Conservation (phyloP, 2,113 vertebrate species). For the Ancistrus triradiatus region DNA sequence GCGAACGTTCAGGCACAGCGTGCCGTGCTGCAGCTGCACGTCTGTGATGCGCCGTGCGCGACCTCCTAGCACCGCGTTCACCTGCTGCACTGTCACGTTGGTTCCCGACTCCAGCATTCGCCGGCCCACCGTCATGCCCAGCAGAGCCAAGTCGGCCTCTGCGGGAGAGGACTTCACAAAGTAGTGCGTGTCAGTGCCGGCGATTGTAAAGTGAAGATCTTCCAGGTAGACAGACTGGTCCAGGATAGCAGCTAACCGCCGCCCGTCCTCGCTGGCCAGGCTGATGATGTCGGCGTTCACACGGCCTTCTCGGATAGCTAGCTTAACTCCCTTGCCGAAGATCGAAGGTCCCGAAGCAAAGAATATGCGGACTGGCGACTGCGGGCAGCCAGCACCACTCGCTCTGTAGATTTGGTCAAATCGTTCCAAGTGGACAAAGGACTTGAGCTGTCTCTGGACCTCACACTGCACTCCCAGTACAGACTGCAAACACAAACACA, state of each 20-base stretch:
- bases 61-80: constrained; percentile 85
- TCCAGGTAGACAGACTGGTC: constrained; percentile 88
- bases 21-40: constrained; percentile 82
- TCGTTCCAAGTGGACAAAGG: constrained; percentile 90
- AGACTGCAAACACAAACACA: constrained; percentile 71
- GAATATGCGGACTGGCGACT: constrained; percentile 68
- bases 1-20: constrained; percentile 83
- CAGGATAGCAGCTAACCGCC: constrained; percentile 85
- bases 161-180: constrained; percentile 88
- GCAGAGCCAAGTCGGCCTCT: constrained; percentile 82
- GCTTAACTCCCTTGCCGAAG: constrained; percentile 92
- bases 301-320: constrained; percentile 84
- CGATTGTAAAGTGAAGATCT: constrained; percentile 88
- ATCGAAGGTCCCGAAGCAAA: constrained; percentile 86
- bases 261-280: constrained; percentile 87
- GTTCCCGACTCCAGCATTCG: constrained; percentile 92
- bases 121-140: constrained; percentile 89
- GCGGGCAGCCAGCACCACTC: constrained; percentile 80
- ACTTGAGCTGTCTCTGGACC: constrained; percentile 95
- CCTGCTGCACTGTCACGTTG: constrained; percentile 93
- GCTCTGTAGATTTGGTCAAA: constrained; percentile 86
- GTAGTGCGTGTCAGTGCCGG: constrained; percentile 86
- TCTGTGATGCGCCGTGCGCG: constrained; percentile 96
- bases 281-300: constrained; percentile 93
- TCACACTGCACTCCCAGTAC: constrained; percentile 93